Evolutionary conservation across 2,797 vertebrate species (phyloP), one percentile per base, ranked within the genome.

Genomic region (Myripristis murdjan): DNA sequence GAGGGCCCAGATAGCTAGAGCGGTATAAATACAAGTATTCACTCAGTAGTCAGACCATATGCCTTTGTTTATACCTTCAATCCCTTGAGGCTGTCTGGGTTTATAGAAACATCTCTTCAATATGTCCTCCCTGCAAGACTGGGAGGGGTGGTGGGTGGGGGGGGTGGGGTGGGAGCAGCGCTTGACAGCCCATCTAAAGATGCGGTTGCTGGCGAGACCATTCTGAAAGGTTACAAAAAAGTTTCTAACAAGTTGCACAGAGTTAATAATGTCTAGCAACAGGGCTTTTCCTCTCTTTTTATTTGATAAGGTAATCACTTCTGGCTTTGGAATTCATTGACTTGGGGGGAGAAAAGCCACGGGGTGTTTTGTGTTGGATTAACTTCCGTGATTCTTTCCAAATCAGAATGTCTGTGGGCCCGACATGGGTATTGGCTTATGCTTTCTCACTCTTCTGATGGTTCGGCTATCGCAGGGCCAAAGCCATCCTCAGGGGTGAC

Each of bases 401-500:
- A 24, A 10, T 58, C 63, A 46, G 52, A 43, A 41, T 20, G 44
- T 18, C 15, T 54, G 41, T 14, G 47, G 24, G 54, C 7, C 5
- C 0, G 28, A 58, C 39, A 64, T 22, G 26, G 74, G 51, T 39
- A 33, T 51, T n/a, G 63, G 61, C 49, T 33, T 47, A 43, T 61
- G 62, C n/a, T 46, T 58, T 64, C 10, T 33, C n/a, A 20, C 46
- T 54, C 52, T 18, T 81, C 22, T 44, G 47, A 64, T 10, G 8
- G 66, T 28, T 23, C 4, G 23, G 59, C 60, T 43, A 31, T 63
- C 1, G 8, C 31, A 14, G 23, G 44, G 18, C 61, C 46, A 26
- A 58, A 60, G 56, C 59, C 18, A 56, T 59, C 81, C 82, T 83
- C 43, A 52, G 47, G 65, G 79, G 61, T 60, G 56, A 72, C 57